Evolutionary conservation across 2,113 vertebrate genomes (phyloP).

Genomic region (Trinectes maculatus): DNA sequence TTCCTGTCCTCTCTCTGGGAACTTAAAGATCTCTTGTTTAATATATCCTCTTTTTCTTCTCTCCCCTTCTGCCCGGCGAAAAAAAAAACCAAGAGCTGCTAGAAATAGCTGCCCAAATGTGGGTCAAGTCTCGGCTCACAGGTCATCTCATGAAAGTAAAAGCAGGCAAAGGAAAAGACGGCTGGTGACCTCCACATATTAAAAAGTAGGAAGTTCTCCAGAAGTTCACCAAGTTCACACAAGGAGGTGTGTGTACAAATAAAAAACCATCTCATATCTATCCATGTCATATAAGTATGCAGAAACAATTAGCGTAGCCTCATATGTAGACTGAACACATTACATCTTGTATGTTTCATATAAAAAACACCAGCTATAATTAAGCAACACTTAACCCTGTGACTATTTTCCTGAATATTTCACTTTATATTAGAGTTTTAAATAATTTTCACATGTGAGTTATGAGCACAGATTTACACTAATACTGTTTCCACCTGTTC

Average conservation of each 20-base stretch:
- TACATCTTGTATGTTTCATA: too few relatives aligned
- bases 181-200: conserved; percentile 26
- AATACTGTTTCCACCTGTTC: neutral
- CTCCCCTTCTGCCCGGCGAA: conserved; percentile 2
- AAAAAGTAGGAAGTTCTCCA: too few relatives aligned
- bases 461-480: conserved; percentile 7
- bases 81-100: neutral
- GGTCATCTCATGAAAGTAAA: conserved; percentile 41
- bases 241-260: too few relatives aligned
- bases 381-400: too few relatives aligned
- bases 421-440: neutral
- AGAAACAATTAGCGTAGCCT: too few relatives aligned
- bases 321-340: too few relatives aligned
- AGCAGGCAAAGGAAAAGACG: conserved; percentile 13
- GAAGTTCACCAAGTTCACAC: too few relatives aligned
- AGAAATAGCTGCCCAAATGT: conserved; percentile 38
- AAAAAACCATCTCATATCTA: too few relatives aligned
- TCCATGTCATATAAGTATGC: too few relatives aligned
- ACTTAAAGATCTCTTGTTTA: neutral
- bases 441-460: neutral
- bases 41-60: neutral
- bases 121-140: conserved; percentile 21
- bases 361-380: too few relatives aligned
- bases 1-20: conserved; percentile 1
- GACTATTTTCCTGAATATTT: too few relatives aligned